Conservation (phyloP, 2,113 vertebrate genomes). For the rabbit (Oryctolagus cuniculus) region DNA sequence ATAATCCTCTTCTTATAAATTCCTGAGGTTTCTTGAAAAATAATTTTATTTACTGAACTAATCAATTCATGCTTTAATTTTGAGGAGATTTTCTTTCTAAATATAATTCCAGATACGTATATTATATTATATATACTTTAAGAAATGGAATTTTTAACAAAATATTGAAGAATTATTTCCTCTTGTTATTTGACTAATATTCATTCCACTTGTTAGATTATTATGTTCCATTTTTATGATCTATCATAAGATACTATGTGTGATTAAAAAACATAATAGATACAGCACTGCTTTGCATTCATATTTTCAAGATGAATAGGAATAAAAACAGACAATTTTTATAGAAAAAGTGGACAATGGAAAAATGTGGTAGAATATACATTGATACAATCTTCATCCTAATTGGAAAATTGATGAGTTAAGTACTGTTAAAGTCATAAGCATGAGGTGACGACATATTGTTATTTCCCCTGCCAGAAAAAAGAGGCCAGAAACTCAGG, state of each 20-base stretch:
- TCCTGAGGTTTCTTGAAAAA: conserved; percentile 23
- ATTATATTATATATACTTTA: neutral
- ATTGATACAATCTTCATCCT: conserved; percentile 66
- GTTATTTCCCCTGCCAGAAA: conserved; percentile 63
- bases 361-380: conserved; percentile 69
- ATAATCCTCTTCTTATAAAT: neutral
- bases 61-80: conserved; percentile 44
- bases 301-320: conserved; percentile 69
- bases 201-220: neutral
- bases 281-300: neutral
- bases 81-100: neutral
- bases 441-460: neutral
- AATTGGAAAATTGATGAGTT: conserved; percentile 73
- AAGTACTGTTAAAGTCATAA: conserved; percentile 73
- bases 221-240: neutral
- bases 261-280: neutral
- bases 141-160: conserved; percentile 13
- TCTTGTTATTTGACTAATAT: conserved; percentile 5
- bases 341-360: conserved; percentile 65
- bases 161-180: neutral
- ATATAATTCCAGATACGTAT: neutral
- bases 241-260: neutral
- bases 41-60: neutral
- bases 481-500: conserved; percentile 46
- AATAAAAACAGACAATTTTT: conserved; percentile 70